Evolutionary conservation across 2,888 invertebrate genomes (phyloP).

Genomic region (Hirudinaria manillensis): DNA sequence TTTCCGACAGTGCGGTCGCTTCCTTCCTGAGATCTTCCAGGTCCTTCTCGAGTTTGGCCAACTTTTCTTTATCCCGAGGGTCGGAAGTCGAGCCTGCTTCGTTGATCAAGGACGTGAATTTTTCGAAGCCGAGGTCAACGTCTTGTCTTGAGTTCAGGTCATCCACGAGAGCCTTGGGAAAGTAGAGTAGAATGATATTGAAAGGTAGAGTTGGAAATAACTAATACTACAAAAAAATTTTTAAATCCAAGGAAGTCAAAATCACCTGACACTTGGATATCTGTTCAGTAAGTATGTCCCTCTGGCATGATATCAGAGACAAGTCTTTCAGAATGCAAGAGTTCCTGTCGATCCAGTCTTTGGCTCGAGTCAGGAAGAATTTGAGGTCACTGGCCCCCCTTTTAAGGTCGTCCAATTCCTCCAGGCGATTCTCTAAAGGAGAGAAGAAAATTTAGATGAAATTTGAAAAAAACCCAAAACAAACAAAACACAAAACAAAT

Average conservation of each 20-base stretch:
- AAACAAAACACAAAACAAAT: too few species aligned
- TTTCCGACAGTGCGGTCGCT: not conserved
- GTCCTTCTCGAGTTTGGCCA: not conserved
- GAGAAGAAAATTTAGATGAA: not conserved
- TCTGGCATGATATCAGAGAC: conserved; percentile 14
- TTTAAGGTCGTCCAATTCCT: conserved; percentile 63
- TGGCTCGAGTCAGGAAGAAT: not conserved
- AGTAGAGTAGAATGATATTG: too few species aligned
- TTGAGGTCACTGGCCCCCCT: conserved; percentile 1
- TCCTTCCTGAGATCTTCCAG: not conserved
- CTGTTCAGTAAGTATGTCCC: conserved; percentile 20
- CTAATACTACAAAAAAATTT: not conserved
- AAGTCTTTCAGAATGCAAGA: not conserved
- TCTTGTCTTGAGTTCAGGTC: conserved; percentile 1
- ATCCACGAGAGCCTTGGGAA: not conserved
- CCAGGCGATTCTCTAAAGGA: conserved; percentile 68
- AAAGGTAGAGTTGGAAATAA: too few species aligned
- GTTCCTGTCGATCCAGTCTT: conserved; percentile 8
- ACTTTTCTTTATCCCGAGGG: not conserved
- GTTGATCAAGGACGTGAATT: not conserved
- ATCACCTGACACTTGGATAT: conserved; percentile 20
- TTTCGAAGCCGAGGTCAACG: conserved; percentile 11
- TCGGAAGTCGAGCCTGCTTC: not conserved
- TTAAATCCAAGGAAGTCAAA: not conserved
- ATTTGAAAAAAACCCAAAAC: too few species aligned